These are phyloP conservation scores for Pseudopodoces humilis DNA, from an alignment of 2,113 vertebrate species.

Conservation along the genomic window DNA sequence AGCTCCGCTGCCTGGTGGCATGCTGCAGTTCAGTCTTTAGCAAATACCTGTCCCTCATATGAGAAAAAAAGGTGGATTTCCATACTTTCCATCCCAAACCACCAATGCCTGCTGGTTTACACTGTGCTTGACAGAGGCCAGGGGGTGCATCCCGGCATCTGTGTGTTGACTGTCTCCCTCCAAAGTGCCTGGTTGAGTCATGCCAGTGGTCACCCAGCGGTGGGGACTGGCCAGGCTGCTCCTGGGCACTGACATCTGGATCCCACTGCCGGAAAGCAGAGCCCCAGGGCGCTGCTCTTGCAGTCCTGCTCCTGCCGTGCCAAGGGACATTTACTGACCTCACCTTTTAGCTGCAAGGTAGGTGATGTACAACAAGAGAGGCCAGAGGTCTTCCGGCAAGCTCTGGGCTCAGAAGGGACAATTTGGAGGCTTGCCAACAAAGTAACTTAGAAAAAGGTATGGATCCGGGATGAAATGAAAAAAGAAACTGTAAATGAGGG, in stretches of 20 bases:
- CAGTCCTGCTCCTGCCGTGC: not conserved
- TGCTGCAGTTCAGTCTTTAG: not conserved
- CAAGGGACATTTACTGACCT: not conserved
- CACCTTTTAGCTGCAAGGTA: not conserved
- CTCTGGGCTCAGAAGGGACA: not conserved
- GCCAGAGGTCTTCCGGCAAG: not conserved
- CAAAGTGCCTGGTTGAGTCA: not conserved
- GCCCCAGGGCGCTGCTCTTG: not conserved
- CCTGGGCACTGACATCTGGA: not conserved
- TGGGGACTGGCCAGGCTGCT: not conserved
- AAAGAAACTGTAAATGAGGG: not conserved
- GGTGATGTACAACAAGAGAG: not conserved
- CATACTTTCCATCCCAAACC: not conserved
- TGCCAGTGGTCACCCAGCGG: not conserved
- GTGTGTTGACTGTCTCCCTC: not conserved
- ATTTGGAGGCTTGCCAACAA: not conserved
- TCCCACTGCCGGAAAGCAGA: not conserved
- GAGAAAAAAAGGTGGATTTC: not conserved
- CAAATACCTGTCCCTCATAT: accelerated
- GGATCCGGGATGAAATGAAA: not conserved
- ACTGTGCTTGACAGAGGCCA: not conserved
- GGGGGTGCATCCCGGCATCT: accelerated
- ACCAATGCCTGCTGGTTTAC: not conserved
- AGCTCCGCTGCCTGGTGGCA: accelerated
- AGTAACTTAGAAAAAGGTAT: not conserved